These are phyloP conservation scores for Penaeus chinensis DNA, from an alignment of 1,140 invertebrate genomes.

Conservation along the genomic window DNA sequence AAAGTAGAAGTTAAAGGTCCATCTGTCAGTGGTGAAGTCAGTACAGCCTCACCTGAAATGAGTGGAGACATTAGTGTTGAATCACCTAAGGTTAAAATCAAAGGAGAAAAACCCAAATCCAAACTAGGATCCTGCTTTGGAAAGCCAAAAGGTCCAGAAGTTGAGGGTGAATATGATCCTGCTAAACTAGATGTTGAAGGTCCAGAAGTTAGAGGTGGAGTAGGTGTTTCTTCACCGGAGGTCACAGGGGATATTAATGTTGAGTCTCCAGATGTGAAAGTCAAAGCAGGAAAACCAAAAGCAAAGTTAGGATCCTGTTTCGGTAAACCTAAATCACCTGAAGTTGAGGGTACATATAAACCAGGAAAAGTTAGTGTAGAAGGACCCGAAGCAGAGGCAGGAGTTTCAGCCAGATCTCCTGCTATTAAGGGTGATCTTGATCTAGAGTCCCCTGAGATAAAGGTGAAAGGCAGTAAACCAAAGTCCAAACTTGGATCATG, in stretches of 20 bases:
- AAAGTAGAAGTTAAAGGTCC: conserved; percentile 33
- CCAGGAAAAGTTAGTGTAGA: conserved; percentile 23
- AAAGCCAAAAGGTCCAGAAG: conserved; percentile 1
- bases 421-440: background rate
- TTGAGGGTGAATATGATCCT: conserved; percentile 20
- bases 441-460: background rate
- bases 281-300: conserved; percentile 21
- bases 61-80: conserved; percentile 37
- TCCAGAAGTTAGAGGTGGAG: background rate
- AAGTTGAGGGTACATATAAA: conserved; percentile 19
- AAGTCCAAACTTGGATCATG: conserved; percentile 19
- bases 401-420: background rate
- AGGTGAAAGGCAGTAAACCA: background rate
- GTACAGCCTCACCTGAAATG: conserved; percentile 22
- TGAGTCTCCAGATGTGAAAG: conserved; percentile 30
- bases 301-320: conserved; percentile 20
- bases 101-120: conserved; percentile 38
- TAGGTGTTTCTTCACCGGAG: background rate
- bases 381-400: conserved; percentile 7
- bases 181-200: conserved; percentile 15
- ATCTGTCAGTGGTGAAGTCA: conserved; percentile 10
- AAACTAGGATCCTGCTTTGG: conserved; percentile 37
- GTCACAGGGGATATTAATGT: background rate
- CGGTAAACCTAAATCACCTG: conserved; percentile 21
- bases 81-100: conserved; percentile 24